These are phyloP conservation scores for Mola mola DNA, from an alignment of 2,113 vertebrate species.

Conservation along the genomic window DNA sequence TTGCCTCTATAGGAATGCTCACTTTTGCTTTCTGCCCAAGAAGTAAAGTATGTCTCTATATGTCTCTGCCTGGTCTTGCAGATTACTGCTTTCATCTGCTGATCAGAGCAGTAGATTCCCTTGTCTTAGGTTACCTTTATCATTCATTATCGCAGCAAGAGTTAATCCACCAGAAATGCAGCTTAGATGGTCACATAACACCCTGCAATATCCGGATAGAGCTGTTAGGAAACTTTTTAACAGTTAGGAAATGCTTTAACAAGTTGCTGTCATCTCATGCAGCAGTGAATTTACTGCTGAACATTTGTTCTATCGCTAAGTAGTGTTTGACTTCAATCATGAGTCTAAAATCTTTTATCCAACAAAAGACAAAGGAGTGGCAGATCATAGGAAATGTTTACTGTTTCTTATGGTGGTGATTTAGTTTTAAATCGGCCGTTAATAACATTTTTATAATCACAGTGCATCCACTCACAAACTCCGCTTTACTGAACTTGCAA, in stretches of 20 bases:
- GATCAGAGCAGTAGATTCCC: constrained; percentile 1
- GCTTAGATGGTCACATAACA: constrained; percentile 24
- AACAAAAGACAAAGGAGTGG: not conserved
- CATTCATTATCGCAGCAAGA: constrained; percentile 30
- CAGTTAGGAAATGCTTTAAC: constrained; percentile 31
- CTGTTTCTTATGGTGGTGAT: not conserved
- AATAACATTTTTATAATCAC: not conserved
- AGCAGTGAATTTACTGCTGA: constrained; percentile 7
- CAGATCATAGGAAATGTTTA: not conserved
- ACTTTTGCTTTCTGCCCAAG: constrained; percentile 13
- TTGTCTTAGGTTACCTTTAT: constrained; percentile 23
- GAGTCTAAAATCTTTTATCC: too few species aligned
- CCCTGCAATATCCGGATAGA: constrained; percentile 48
- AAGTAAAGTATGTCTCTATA: not conserved
- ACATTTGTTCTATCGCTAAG: constrained; percentile 23
- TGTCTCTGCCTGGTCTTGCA: constrained; percentile 2
- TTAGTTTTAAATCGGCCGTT: not conserved
- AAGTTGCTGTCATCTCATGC: not conserved
- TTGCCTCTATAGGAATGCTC: constrained; percentile 9
- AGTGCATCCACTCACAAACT: too few species aligned
- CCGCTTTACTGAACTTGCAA: too few species aligned
- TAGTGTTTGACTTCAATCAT: constrained; percentile 5
- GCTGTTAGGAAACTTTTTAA: constrained; percentile 39
- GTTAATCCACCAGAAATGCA: constrained; percentile 57
- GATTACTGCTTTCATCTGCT: constrained; percentile 28